Conservation (phyloP, 2,797 vertebrate genomes). For the Peromyscus eremicus region DNA sequence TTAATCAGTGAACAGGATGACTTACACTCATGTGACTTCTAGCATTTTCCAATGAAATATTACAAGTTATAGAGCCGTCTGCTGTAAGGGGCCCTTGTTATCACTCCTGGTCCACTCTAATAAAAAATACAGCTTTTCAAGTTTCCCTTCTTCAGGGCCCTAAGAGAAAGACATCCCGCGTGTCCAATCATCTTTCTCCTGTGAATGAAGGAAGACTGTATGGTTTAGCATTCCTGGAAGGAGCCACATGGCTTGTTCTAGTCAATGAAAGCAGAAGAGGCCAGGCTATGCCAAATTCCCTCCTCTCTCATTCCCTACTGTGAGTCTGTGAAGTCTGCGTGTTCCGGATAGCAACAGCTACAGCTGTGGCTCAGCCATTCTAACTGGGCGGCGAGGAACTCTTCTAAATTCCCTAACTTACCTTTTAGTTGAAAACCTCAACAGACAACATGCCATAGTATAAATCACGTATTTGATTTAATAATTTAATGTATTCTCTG, state of each 20-base stretch:
- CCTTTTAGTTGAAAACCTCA: constrained; percentile 49
- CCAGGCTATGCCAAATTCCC: neutral
- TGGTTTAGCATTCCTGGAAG: neutral
- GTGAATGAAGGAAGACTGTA: neutral
- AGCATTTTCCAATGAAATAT: constrained; percentile 40
- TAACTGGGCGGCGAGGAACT: neutral
- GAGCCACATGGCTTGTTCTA: neutral
- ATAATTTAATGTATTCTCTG: neutral
- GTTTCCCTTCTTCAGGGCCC: neutral
- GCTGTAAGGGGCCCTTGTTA: neutral
- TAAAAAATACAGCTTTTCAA: constrained; percentile 35
- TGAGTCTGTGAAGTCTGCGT: neutral
- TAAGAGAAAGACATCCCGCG: neutral
- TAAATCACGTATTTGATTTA: neutral
- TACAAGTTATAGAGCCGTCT: neutral
- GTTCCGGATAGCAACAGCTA: neutral
- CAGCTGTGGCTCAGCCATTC: neutral
- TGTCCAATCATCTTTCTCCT: neutral
- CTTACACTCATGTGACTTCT: neutral
- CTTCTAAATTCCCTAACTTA: constrained; percentile 34
- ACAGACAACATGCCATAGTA: constrained; percentile 37
- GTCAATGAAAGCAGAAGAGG: neutral
- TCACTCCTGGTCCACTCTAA: neutral
- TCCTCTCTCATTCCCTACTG: neutral
- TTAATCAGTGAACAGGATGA: neutral